A percentile compares a stretch with the other conserved stretches of the same genome.
Evolutionary conservation across 2,797 vertebrate genomes (phyloP).

Genomic region (Phrynocephalus forsythii): DNA sequence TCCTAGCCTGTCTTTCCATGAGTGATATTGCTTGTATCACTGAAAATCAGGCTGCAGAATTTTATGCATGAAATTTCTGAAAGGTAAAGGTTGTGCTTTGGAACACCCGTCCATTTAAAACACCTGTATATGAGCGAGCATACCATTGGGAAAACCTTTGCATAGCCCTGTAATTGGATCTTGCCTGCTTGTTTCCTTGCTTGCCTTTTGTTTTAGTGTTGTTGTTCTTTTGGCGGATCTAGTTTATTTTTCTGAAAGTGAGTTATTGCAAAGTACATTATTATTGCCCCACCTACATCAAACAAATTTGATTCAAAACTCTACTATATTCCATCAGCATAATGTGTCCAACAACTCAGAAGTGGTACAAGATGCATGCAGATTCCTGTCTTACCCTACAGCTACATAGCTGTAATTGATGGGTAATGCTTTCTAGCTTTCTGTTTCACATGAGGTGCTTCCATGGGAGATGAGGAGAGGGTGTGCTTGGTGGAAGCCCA

Average conservation of each 20-base stretch:
- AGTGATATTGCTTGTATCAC: neutral
- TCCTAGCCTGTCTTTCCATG: neutral
- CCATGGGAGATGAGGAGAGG: too few relatives aligned
- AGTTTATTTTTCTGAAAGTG: neutral
- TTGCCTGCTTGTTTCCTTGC: neutral
- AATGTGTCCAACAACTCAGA: neutral
- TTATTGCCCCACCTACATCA: too few relatives aligned
- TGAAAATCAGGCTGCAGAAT: neutral
- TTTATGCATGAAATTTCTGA: neutral
- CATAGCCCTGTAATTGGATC: neutral
- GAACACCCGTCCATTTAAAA: neutral
- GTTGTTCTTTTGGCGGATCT: neutral
- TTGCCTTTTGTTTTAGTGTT: neutral
- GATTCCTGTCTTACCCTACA: neutral
- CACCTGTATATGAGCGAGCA: neutral
- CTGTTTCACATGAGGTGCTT: neutral
- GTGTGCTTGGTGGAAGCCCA: neutral
- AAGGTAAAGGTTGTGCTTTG: neutral
- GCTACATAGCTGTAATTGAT: neutral
- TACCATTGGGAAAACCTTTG: neutral
- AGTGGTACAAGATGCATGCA: neutral
- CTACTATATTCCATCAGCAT: neutral
- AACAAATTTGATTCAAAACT: neutral
- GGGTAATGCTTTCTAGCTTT: neutral
- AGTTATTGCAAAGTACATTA: too few relatives aligned